Evolutionary conservation across 1,140 invertebrate species (phyloP).

Genomic region (Papilio polyxenes): DNA sequence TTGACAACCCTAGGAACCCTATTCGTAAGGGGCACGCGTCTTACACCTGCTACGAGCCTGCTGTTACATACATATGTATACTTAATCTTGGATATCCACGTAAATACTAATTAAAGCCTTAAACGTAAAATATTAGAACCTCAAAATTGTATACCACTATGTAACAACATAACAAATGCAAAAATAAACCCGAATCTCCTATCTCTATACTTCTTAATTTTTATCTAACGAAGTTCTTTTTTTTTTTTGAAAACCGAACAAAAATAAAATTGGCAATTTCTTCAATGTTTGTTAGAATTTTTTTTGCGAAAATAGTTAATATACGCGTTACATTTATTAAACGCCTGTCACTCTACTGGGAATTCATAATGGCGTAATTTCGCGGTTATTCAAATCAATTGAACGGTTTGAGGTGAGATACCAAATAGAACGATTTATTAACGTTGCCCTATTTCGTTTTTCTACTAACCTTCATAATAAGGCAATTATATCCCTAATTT

Average conservation of each 20-base stretch:
- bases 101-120: background rate
- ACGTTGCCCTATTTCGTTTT: conserved; percentile 9
- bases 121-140: background rate
- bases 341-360: conserved; percentile 21
- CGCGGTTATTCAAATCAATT: conserved; percentile 23
- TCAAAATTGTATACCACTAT: background rate
- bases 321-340: conserved; percentile 13
- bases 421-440: conserved; percentile 4
- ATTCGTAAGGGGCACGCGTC: background rate
- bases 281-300: background rate
- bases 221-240: background rate
- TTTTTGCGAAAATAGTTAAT: conserved; percentile 1
- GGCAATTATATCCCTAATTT: conserved; percentile 15
- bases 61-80: background rate
- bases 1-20: conserved; percentile 7
- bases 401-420: conserved; percentile 4
- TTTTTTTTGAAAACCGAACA: background rate
- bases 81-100: conserved; percentile 8
- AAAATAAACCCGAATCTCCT: background rate
- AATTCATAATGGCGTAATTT: conserved; percentile 26
- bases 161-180: background rate
- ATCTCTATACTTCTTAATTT: background rate
- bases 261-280: background rate
- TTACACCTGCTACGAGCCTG: background rate
- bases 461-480: background rate